Base-by-base conservation (phyloP, 1,140 invertebrate species). In the Babylonia areolata region DNA sequence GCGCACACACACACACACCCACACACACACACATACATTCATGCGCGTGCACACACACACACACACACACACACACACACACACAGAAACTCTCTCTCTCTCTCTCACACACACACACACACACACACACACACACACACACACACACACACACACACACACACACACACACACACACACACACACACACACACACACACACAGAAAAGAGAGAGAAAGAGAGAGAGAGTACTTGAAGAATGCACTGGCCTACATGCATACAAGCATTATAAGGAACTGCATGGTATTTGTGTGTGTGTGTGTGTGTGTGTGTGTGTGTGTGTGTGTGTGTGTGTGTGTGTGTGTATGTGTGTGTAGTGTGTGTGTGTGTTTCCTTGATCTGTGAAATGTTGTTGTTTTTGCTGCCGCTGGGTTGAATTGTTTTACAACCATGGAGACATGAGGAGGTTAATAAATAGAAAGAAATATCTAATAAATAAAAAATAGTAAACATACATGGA, bases 91-190 rank as follows among this genome's bases (percentile, higher is more conserved):
- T n/a, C n/a, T n/a, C n/a, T n/a, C n/a, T n/a, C n/a, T n/a, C n/a
- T n/a, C n/a, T n/a, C n/a, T 46, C 58, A 64, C 58, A 64, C 58
- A 64, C 58, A 64, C 58, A 64, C 58, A 64, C 58, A 64, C 58
- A 64, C 58, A 64, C 58, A 64, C 58, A 64, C 58, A 64, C 58
- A 64, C 58, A 64, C 58, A 64, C 28, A 28, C 28, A 28, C 58
- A 28, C 28, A 64, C 28, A 23, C 28, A 64, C 42, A 64, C 58
- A 64, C 58, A 64, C 58, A 64, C 58, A 64, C 58, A 64, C 58
- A 64, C 58, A 64, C 58, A 64, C 58, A 64, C 58, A 64, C 58
- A 64, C 42, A 46, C 42, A 15, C 42, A 46, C 15, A 15, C 42
- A 46, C 42, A 15, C 42, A 46, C 15, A 15, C 42, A 46, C 42